Base-by-base conservation (phyloP, 2,797 vertebrate genomes). In the Enteromius trimaculatus region DNA sequence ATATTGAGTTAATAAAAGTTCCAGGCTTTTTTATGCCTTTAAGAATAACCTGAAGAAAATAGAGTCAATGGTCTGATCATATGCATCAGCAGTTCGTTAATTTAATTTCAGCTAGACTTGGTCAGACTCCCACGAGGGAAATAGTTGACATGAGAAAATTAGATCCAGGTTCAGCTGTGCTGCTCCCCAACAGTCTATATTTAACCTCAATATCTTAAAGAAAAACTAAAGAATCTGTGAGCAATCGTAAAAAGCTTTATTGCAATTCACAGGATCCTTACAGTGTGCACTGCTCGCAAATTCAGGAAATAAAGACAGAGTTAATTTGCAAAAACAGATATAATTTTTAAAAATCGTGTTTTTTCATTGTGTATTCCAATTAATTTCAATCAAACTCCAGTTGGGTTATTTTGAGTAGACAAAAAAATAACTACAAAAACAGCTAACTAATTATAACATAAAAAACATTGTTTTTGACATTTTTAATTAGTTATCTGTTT, bases 81-180 rank as follows among this genome's bases (percentile, higher is more conserved):
- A 84, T 53, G 62, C 81, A 86, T 87, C 70, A 87, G 69, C 80
- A 84, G 82, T 83, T 90, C 79, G 88, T 90, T 91, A 81, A 89
- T 84, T 89, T 17, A 77, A 78, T 85, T 89, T 89, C 80, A 53
- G 66, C 31, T 87, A 82, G 71, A 87, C 72, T 80, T 66, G 74
- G 65, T 84, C 85, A 85, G 85, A 85, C 81, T 80, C 85, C 77
- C 84, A 86, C 10, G 78, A 85, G 53, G 65, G 80, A 79, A 86
- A 71, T 55, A 68, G 39, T 76, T 70, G 72, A 83, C 71, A 81
- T 62, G 53, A 72, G 34, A 47, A 44, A 79, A 82, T 79, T 75
- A 79, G 13, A 60, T 26, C 51, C 1, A 65, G 44, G 29, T 74
- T 82, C 60, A 79, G 58, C 13, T 39, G 17, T 81, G 47, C 71